Conservation (phyloP, 2,888 invertebrate genomes). For the Ischnus inquisitorius region DNA sequence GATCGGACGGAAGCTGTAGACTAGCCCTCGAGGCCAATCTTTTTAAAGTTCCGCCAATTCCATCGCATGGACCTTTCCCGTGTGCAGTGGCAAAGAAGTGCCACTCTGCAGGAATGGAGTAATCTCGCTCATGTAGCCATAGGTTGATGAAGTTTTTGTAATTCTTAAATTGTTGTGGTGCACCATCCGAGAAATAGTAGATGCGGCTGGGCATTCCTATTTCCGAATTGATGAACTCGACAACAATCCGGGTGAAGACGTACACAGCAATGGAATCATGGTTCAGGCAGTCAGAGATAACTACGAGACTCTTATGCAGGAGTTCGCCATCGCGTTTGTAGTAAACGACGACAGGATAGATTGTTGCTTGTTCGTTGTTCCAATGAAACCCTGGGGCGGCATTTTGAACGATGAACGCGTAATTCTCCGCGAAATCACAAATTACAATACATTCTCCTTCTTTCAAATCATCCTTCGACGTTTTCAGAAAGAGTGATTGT, state of each 20-base stretch:
- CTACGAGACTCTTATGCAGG: too few relatives aligned
- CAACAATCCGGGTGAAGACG: constrained; percentile 48
- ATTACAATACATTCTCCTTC: constrained; percentile 36
- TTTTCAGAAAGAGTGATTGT: constrained; percentile 63
- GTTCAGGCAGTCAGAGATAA: too few relatives aligned
- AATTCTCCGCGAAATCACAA: too few relatives aligned
- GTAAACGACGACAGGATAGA: too few relatives aligned
- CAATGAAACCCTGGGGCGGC: too few relatives aligned
- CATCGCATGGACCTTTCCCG: constrained; percentile 59
- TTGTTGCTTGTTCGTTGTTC: too few relatives aligned
- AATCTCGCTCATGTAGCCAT: constrained; percentile 27
- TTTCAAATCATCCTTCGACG: constrained; percentile 57
- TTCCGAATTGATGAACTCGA: constrained; percentile 47
- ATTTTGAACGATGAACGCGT: too few relatives aligned
- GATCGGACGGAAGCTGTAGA: constrained; percentile 47
- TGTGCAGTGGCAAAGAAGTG: constrained; percentile 61
- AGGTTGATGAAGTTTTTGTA: constrained; percentile 55
- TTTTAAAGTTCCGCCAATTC: constrained; percentile 43
- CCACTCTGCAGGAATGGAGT: constrained; percentile 40
- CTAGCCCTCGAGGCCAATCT: constrained; percentile 44
- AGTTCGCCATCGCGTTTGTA: too few relatives aligned
- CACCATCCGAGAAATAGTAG: constrained; percentile 47
- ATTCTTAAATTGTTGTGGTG: constrained; percentile 53
- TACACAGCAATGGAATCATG: too few relatives aligned
- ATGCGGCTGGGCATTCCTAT: constrained; percentile 7